Conservation (phyloP, 2,113 vertebrate species). For the Onychorhynchus coronatus region DNA sequence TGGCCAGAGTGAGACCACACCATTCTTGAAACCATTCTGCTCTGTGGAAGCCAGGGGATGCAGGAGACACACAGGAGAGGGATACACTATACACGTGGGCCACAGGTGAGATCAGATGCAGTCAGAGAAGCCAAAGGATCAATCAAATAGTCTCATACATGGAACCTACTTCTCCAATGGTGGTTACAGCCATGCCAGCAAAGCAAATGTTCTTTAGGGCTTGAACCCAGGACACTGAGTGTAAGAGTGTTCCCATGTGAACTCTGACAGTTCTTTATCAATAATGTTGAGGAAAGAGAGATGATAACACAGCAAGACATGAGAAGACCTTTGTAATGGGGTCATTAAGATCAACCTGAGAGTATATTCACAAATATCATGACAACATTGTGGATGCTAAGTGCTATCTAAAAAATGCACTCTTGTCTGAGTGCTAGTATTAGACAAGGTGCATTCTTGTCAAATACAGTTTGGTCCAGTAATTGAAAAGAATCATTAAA, state of each 20-base stretch:
- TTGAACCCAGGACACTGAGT: background rate
- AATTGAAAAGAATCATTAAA: conserved; percentile 77
- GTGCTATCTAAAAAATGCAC: conserved; percentile 72
- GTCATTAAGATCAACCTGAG: conserved; percentile 71
- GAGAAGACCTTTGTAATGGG: conserved; percentile 66
- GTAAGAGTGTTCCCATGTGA: background rate
- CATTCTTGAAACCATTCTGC: background rate
- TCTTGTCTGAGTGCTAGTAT: conserved; percentile 75
- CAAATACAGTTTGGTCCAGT: conserved; percentile 67
- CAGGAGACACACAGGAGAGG: background rate
- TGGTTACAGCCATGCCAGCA: background rate
- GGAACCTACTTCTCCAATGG: background rate
- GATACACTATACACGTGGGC: background rate
- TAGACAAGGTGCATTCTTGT: conserved; percentile 68
- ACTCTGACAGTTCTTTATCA: background rate
- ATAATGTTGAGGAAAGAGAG: conserved; percentile 29
- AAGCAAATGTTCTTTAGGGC: background rate
- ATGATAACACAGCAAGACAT: background rate
- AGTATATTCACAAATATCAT: conserved; percentile 67
- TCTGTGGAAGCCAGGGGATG: background rate
- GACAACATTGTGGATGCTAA: conserved; percentile 68
- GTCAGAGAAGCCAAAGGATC: background rate
- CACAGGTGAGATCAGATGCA: background rate
- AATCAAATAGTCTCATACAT: background rate
- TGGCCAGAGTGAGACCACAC: background rate